A percentile compares a stretch with the other conserved stretches of the same genome.
These are phyloP conservation scores for Lepeophtheirus nordmannii DNA, from an alignment of 2,888 invertebrate genomes.

Conservation along the genomic window DNA sequence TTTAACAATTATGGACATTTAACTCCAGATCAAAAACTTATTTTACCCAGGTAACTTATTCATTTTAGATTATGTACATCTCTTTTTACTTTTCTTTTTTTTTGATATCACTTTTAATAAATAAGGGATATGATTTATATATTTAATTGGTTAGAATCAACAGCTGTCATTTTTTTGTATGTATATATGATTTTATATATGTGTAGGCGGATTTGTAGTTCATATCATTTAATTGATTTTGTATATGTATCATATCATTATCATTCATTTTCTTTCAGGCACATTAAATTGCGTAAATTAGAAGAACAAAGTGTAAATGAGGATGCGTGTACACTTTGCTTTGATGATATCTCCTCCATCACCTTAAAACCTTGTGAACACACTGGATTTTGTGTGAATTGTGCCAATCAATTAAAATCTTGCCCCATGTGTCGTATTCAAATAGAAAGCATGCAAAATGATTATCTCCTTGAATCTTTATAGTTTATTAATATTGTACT, in stretches of 20 bases:
- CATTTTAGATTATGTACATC: too few species aligned
- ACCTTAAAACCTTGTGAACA: conserved; percentile 65
- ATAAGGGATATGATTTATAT: too few species aligned
- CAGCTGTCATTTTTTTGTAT: too few species aligned
- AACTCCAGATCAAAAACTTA: conserved; percentile 57
- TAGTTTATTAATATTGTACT: too few species aligned
- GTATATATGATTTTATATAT: too few species aligned
- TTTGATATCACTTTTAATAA: too few species aligned
- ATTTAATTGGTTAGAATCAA: too few species aligned
- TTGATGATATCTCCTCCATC: conserved; percentile 58
- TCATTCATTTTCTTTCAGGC: conserved; percentile 37
- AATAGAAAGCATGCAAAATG: conserved; percentile 35
- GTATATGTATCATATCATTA: conserved; percentile 10
- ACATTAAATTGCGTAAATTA: conserved; percentile 57
- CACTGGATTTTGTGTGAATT: conserved; percentile 64
- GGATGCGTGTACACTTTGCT: conserved; percentile 74
- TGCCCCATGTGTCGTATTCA: conserved; percentile 73
- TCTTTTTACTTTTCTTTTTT: too few species aligned
- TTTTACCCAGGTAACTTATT: conserved; percentile 49
- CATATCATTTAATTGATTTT: too few species aligned
- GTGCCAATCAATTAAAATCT: conserved; percentile 57
- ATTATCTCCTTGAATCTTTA: too few species aligned
- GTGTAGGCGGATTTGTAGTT: too few species aligned
- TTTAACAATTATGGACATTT: conserved; percentile 66
- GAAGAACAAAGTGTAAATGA: conserved; percentile 56